Conservation (phyloP, 2,797 vertebrate genomes). For the Triplophysa yarkandensis region DNA sequence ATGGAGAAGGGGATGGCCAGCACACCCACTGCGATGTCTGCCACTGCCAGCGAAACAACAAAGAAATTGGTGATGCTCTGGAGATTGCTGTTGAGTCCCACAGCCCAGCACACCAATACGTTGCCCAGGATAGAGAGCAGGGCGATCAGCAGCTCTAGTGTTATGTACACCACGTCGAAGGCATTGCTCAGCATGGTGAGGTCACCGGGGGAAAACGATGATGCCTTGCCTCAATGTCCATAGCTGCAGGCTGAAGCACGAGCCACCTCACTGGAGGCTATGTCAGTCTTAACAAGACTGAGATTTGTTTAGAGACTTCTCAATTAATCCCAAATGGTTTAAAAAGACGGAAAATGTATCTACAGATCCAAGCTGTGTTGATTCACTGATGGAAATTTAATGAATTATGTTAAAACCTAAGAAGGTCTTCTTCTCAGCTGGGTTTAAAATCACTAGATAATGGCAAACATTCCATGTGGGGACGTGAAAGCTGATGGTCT, state of each 20-base stretch:
- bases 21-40: constrained; percentile 92
- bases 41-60: constrained; percentile 90
- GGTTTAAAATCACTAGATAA: constrained; percentile 3
- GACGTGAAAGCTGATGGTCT: neutral
- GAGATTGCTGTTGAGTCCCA: constrained; percentile 91
- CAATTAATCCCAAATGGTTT: neutral
- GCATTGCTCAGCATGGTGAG: constrained; percentile 79
- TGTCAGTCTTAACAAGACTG: constrained; percentile 22
- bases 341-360: neutral
- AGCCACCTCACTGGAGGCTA: constrained; percentile 13
- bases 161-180: constrained; percentile 77
- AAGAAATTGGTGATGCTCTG: constrained; percentile 98
- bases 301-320: neutral
- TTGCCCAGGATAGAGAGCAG: constrained; percentile 91
- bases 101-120: constrained; percentile 95
- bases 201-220: constrained; percentile 59
- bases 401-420: too few species aligned
- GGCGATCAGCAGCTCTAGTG: constrained; percentile 89
- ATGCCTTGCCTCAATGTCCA: constrained; percentile 79
- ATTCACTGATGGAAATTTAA: neutral
- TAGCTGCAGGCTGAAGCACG: constrained; percentile 79
- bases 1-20: constrained; percentile 94
- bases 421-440: neutral
- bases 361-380: neutral
- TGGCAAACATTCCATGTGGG: constrained; percentile 1